phyloP scores from a whole-genome alignment of 2,888 invertebrate genomes.

The Torymus tubicola region DNA sequence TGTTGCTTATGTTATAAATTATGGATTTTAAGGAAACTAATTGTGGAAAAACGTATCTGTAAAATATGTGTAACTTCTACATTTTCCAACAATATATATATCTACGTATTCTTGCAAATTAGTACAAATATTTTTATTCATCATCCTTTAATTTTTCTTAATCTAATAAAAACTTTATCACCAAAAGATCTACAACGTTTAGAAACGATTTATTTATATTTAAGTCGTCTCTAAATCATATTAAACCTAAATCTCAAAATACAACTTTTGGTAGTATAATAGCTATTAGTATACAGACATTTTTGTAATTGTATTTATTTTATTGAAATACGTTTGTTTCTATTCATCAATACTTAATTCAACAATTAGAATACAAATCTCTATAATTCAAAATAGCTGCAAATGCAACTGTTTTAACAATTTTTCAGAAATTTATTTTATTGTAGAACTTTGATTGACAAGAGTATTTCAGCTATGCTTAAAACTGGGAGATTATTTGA shows the following conservation, averaged over 20 bases:
- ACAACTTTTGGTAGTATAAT: slow-evolving; percentile 23
- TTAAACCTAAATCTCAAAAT: slow-evolving; percentile 15
- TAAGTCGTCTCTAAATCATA: slow-evolving; percentile 17
- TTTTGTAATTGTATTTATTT: slow-evolving; percentile 19
- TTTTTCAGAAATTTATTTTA: slow-evolving; percentile 28
- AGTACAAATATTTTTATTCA: slow-evolving; percentile 29
- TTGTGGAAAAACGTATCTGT: slow-evolving; percentile 48
- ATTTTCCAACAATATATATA: slow-evolving; percentile 45
- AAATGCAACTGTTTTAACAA: slow-evolving; percentile 10
- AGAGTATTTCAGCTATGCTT: slow-evolving; percentile 19
- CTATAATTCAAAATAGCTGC: slow-evolving; percentile 4
- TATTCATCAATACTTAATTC: slow-evolving; percentile 40
- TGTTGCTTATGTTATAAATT: slow-evolving; percentile 52
- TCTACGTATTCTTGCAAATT: slow-evolving; percentile 51
- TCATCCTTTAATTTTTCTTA: background rate
- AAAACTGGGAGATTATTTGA: slow-evolving; percentile 21
- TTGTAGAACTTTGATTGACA: slow-evolving; percentile 33
- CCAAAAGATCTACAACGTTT: slow-evolving; percentile 42
- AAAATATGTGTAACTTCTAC: slow-evolving; percentile 48
- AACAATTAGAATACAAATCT: slow-evolving; percentile 35
- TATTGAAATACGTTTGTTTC: slow-evolving; percentile 15
- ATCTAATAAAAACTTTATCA: slow-evolving; percentile 30
- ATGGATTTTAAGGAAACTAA: slow-evolving; percentile 44
- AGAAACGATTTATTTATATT: slow-evolving; percentile 38
- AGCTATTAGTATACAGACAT: background rate